Evolutionary conservation across 2,113 vertebrate species (phyloP), one percentile per base, ranked within the genome.

Genomic region (Canis aureus): DNA sequence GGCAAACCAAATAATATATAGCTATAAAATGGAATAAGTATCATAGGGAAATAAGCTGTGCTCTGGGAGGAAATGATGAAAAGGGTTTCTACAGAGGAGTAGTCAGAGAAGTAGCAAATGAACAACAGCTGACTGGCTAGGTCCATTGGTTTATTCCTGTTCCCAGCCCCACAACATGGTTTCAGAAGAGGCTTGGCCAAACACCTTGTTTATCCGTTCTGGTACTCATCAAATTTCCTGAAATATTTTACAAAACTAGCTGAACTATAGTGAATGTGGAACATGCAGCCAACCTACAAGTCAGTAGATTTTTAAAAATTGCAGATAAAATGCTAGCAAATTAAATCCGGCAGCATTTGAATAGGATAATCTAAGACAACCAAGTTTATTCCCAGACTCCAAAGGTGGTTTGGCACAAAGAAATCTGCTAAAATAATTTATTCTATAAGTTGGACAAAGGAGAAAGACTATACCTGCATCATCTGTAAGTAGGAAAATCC

Each of bases 271-370:
- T 7, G 11, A 73, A 17, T 3, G 1, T 62, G 25, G 9, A 49
- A 49, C 57, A 43, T 6, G 38, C 3, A 29, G 3, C 22, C 80
- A 82, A 51, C 38, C 4, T 67, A 43, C 29, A 74, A 64, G 43
- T 57, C 11, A n/a, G 25, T 29, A 87, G 60, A 67, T 29, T 49
- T 27, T 76, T 12, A 35, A 1, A 86, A 53, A 69, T 15, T 55
- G 94, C 80, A 69, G 55, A 78, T 95, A 92, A 89, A 91, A 81
- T 67, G 12, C 32, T 69, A 49, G 35, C 43, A 66, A 83, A 53
- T 49, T 59, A 69, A 87, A 90, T 16, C 27, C 55, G 49, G 27
- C 32, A 80, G 35, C 53, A 57, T 91, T 90, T 55, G 59, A 85
- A 91, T 84, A 76, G 60, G 17, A 22, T 25, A n/a, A 62, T 27